Base-by-base conservation (phyloP, 2,113 vertebrate species). In the Pitta sordida region DNA sequence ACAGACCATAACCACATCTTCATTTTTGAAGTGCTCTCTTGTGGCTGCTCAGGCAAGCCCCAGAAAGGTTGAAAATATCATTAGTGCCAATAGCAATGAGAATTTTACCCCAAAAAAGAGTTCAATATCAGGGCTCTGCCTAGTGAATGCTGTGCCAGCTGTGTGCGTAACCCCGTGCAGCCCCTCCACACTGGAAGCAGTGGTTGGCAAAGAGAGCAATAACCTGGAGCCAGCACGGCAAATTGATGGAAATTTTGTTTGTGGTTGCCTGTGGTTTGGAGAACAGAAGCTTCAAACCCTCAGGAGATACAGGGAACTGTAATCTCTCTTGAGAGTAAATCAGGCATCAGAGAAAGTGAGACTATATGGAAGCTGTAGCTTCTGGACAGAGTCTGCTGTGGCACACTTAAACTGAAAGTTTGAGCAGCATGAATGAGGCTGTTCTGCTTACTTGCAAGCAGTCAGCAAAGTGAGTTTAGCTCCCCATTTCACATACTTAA, bases 201-300 rank as follows among this genome's bases (percentile, higher is more conserved):
- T 41, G 88, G 27, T 51, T 53, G 85, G 79, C 46, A 63, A 63
- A 86, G 60, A 75, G 73, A 87, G 70, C 81, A 68, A 37, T 70
- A 75, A 83, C 39, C 92, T 86, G 48, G 32, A 88, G 79, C 84
- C 75, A 74, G 68, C 26, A 0, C 44, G 70, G 89, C 59, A 74
- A 43, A 43, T 7, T 71, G 84, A 90, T 90, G 68, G 82, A 81
- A 70, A 67, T 94, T 85, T 67, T 83, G 82, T 77, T 85, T 74
- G 55, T 83, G 71, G 88, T 90, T 91, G 70, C 79, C 65, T 92
- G 44, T 89, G 86, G 74, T 89, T 87, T 92, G 55, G 48, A 67
- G 93, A 91, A 88, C 20, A 90, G 93, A 83, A 90, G 60, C 87
- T 94, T 96, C 84, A 95, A 96, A 95, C 93, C 70, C 64, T 83